Conservation (phyloP, 1,140 invertebrate species). For the Tenebrio molitor region DNA sequence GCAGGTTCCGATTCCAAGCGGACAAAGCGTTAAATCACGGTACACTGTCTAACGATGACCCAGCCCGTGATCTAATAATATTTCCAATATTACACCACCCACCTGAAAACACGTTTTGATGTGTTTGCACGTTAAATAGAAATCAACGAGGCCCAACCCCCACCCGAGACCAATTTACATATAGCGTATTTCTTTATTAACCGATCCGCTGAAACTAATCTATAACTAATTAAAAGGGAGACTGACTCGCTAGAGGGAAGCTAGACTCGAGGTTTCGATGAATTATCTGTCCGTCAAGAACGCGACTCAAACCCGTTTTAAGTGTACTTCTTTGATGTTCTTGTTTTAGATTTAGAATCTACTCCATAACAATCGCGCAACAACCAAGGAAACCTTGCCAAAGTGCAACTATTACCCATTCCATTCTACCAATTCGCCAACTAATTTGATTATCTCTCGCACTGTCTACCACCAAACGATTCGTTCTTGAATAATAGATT, state of each 20-base stretch:
- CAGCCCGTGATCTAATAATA: slow-evolving; percentile 41
- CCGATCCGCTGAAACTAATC: background rate
- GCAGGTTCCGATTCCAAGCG: slow-evolving; percentile 42
- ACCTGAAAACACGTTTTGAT: too few species aligned
- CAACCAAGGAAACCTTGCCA: too few species aligned
- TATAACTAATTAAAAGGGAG: slow-evolving; percentile 12
- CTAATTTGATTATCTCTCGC: too few species aligned
- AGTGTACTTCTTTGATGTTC: too few species aligned
- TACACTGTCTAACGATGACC: slow-evolving; percentile 41
- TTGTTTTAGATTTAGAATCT: too few species aligned
- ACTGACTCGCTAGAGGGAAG: background rate
- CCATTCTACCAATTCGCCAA: too few species aligned
- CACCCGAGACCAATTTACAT: slow-evolving; percentile 10
- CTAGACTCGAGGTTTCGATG: background rate
- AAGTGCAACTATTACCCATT: too few species aligned
- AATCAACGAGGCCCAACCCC: too few species aligned
- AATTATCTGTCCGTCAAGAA: slow-evolving; percentile 19
- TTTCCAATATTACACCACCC: slow-evolving; percentile 32
- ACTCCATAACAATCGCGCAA: too few species aligned
- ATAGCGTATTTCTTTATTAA: background rate
- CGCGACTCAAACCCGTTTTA: background rate
- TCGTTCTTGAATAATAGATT: too few species aligned
- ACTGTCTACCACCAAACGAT: too few species aligned
- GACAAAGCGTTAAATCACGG: slow-evolving; percentile 44
- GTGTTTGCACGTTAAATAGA: too few species aligned